Base-by-base conservation (phyloP, 2,113 vertebrate species). In the Sarotherodon lohbergeri region DNA sequence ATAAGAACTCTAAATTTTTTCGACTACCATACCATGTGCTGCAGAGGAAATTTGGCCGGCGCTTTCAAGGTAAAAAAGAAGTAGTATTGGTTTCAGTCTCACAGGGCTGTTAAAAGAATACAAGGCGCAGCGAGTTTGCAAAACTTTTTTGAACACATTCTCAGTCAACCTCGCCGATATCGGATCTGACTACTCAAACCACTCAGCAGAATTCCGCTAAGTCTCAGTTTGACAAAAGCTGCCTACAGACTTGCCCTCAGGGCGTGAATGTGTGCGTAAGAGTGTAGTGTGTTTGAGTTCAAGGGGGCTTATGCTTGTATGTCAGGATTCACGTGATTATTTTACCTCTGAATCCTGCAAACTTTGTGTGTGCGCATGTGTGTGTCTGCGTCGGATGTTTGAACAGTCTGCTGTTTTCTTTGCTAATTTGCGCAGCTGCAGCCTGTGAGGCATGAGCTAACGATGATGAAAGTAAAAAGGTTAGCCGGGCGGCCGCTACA, bases 361-460 rank as follows among this genome's bases (percentile, higher is more conserved):
- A 59, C 71, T 32, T 85, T 87, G 55, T 55, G 80, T 54, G 13
- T 34, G 82, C 34, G 13, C 32, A 5, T 39, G 34, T 68, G 83
- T 87, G 59, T 4, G 76, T 71, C 13, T 59, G 81, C 3, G 9
- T 29, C 17, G 46, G 81, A 48, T 93, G 90, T 94, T 94, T 94
- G 91, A 92, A 93, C 87, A 92, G 84, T 68, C 61, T 14, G 6
- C 83, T 94, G 93, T 94, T 95, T 94, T 81, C 92, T 91, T 94
- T 93, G 88, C 90, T 93, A 94, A 95, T 93, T 91, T 90, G 92
- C 84, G 88, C 94, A 95, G 93, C 93, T 95, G 94, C 91, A 91
- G 87, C 88, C 86, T 90, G 87, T 93, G 88, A 95, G 59, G 90
- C 92, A 90, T 94, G 89, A 89, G 86, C 88, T 87, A 89, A 91